A percentile compares a stretch with the other conserved stretches of the same genome.
phyloP scores from a whole-genome alignment of 2,797 vertebrate species.

The Lagodon rhomboides region DNA sequence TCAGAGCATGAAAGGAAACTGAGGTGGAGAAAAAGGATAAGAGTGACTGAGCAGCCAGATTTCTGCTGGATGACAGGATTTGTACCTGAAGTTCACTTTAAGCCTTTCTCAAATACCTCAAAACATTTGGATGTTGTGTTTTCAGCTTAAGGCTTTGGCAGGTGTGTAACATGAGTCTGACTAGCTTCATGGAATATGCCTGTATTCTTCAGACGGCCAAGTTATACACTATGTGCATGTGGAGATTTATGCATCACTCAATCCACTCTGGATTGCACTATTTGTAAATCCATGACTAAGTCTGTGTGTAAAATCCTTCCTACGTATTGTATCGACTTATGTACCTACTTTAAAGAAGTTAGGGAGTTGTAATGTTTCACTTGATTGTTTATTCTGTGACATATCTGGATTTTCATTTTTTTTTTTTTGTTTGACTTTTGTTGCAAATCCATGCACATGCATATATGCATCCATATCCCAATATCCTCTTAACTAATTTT shows the following conservation, averaged over 20 bases:
- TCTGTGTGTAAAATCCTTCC: neutral
- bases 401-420: too few species aligned
- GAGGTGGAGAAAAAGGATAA: constrained; percentile 28
- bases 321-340: too few species aligned
- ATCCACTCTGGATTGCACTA: neutral
- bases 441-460: too few species aligned
- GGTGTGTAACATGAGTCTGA: constrained; percentile 90
- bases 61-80: constrained; percentile 81
- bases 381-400: too few species aligned
- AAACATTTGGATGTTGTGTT: constrained; percentile 85
- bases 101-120: constrained; percentile 86
- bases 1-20: constrained; percentile 39
- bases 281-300: neutral
- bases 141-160: constrained; percentile 86
- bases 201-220: constrained; percentile 80
- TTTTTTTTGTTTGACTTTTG: too few species aligned
- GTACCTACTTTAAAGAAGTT: too few species aligned
- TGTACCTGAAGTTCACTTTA: constrained; percentile 83
- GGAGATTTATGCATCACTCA: neutral
- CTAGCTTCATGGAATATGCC: constrained; percentile 88
- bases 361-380: too few species aligned
- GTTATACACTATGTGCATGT: neutral
- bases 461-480: too few species aligned
- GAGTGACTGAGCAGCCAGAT: constrained; percentile 74
- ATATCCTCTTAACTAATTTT: too few species aligned